phyloP scores from a whole-genome alignment of 2,113 vertebrate genomes.

The Euleptes europaea region DNA sequence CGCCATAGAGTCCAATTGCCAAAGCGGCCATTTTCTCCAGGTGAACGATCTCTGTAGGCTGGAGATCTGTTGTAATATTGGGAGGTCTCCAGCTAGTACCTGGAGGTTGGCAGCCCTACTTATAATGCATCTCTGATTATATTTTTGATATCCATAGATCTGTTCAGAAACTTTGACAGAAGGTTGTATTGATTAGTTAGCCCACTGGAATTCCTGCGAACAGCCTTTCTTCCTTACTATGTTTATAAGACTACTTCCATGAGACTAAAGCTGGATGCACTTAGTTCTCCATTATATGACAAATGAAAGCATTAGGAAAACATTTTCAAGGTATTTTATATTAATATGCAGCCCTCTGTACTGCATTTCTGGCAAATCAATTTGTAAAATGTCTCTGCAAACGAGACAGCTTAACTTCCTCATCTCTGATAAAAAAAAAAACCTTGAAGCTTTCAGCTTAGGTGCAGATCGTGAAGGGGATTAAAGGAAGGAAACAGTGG shows the following conservation, averaged over 20 bases:
- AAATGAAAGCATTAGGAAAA: constrained; percentile 35
- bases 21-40: no score
- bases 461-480: not conserved
- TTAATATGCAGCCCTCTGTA: constrained; percentile 43
- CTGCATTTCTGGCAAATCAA: constrained; percentile 35
- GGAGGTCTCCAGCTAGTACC: no score
- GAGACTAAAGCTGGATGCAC: constrained; percentile 48
- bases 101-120: no score
- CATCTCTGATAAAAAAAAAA: constrained; percentile 11
- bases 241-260: constrained; percentile 41
- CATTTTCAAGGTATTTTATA: constrained; percentile 42
- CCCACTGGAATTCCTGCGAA: not conserved
- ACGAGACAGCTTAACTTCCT: constrained; percentile 42
- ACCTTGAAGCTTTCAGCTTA: constrained; percentile 23
- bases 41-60: no score
- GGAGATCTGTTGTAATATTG: no score
- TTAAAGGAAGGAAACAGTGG: not conserved
- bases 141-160: not conserved
- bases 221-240: constrained; percentile 30
- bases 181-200: not conserved
- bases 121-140: not conserved
- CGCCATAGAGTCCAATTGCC: no score
- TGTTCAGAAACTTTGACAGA: constrained; percentile 5
- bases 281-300: constrained; percentile 13
- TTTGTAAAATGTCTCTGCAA: constrained; percentile 60